These are phyloP conservation scores for Typhlomys cinereus DNA, from an alignment of 2,113 vertebrate species.

Conservation along the genomic window DNA sequence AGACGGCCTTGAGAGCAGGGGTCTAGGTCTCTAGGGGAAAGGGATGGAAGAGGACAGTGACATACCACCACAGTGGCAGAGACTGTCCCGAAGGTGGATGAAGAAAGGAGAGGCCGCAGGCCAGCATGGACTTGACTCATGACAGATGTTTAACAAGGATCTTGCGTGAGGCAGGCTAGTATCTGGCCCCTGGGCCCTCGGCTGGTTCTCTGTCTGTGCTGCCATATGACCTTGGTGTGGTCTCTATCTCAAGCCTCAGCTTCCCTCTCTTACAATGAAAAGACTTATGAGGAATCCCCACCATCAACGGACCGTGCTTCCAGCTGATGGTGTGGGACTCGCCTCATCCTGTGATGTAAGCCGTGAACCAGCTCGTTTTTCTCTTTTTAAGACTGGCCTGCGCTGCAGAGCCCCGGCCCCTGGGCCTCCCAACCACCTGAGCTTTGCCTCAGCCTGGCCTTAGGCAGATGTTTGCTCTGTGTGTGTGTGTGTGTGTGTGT, in stretches of 20 bases:
- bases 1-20: background rate
- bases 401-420: background rate
- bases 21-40: background rate
- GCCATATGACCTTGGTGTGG: background rate
- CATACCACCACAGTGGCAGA: fast-evolving
- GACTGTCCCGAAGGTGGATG: too few species aligned
- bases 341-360: background rate
- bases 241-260: background rate
- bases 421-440: background rate
- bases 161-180: too few species aligned
- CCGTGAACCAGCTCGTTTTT: background rate
- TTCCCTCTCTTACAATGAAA: background rate
- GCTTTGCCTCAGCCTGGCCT: background rate
- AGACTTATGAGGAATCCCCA: background rate
- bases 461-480: background rate
- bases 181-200: background rate
- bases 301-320: background rate
- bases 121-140: fast-evolving
- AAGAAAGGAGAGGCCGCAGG: background rate
- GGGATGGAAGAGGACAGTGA: background rate
- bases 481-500: too few species aligned
- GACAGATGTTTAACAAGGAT: background rate
- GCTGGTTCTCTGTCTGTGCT: background rate
- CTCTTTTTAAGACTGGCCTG: background rate
- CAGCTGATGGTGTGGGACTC: background rate